phyloP scores from a whole-genome alignment of 1,140 invertebrate genomes.

The Camponotus pennsylvanicus region DNA sequence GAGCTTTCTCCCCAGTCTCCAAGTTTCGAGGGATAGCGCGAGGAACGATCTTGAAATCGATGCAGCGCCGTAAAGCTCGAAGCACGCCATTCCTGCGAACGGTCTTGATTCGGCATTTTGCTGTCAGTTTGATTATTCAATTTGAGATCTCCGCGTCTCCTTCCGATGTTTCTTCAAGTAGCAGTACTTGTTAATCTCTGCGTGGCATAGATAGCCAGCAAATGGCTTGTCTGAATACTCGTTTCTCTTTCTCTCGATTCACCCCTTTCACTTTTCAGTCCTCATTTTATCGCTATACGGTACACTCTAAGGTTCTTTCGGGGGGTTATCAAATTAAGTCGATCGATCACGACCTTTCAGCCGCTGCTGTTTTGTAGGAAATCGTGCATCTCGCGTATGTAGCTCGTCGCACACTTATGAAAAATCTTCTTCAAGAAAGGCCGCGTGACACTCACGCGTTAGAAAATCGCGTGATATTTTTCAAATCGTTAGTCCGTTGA shows the following conservation, averaged over 20 bases:
- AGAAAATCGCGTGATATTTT: conserved; percentile 19
- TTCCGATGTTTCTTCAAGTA: neutral
- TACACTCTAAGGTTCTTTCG: conserved; percentile 68
- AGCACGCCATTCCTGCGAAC: neutral
- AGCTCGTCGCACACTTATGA: neutral
- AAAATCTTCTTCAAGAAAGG: neutral
- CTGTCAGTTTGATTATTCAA: conserved; percentile 29
- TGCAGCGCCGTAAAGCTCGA: conserved; percentile 15
- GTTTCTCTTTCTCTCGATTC: neutral
- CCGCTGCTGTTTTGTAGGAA: conserved; percentile 58
- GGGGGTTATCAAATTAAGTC: conserved; percentile 71
- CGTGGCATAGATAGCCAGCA: conserved; percentile 37
- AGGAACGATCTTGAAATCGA: conserved; percentile 3
- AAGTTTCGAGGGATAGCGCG: neutral
- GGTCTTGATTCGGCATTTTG: conserved; percentile 53
- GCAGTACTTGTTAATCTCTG: conserved; percentile 5
- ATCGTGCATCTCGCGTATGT: conserved; percentile 57
- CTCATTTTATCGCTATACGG: conserved; percentile 65
- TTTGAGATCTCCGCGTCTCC: conserved; percentile 22
- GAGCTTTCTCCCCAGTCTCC: neutral
- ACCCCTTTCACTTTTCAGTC: conserved; percentile 45
- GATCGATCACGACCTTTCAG: conserved; percentile 74
- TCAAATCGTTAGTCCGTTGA: conserved; percentile 39
- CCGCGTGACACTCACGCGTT: conserved; percentile 33
- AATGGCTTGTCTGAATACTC: neutral